These are phyloP conservation scores for Orthosia gothica DNA, from an alignment of 2,888 invertebrate genomes.

Conservation along the genomic window DNA sequence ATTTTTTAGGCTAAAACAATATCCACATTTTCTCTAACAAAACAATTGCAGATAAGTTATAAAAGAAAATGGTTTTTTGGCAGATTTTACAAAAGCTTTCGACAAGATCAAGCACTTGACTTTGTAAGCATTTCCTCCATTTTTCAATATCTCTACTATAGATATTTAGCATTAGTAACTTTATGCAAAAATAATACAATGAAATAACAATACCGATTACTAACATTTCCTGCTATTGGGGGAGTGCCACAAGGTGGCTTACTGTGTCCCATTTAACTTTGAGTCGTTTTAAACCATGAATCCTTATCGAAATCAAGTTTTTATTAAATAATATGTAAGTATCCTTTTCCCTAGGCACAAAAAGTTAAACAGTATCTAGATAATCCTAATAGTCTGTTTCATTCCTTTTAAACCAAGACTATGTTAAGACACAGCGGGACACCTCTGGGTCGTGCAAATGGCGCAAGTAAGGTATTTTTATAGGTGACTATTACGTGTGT, in stretches of 20 bases:
- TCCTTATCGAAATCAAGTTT: too few species aligned
- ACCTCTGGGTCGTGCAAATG: not conserved
- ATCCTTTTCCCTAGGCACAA: not conserved
- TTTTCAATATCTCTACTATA: not conserved
- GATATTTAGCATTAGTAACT: not conserved
- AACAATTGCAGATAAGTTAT: too few species aligned
- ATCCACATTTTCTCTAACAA: not conserved
- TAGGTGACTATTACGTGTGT: not conserved
- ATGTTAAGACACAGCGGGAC: constrained; percentile 40
- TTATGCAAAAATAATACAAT: not conserved
- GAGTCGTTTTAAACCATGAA: too few species aligned
- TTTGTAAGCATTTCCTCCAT: not conserved
- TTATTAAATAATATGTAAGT: not conserved
- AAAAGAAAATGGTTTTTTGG: too few species aligned
- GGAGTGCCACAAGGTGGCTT: constrained; percentile 2
- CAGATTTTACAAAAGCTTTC: not conserved
- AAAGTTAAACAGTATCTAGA: constrained; percentile 2
- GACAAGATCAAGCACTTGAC: not conserved
- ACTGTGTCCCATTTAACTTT: not conserved
- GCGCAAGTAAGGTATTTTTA: constrained; percentile 29
- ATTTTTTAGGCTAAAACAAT: not conserved
- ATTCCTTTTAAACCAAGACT: constrained; percentile 20
- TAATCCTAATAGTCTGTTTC: not conserved
- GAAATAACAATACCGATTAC: not conserved
- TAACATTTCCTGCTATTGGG: not conserved